Evolutionary conservation across 2,888 invertebrate species (phyloP), one percentile per base, ranked within the genome.

Genomic region (Tachystola acroxantha): DNA sequence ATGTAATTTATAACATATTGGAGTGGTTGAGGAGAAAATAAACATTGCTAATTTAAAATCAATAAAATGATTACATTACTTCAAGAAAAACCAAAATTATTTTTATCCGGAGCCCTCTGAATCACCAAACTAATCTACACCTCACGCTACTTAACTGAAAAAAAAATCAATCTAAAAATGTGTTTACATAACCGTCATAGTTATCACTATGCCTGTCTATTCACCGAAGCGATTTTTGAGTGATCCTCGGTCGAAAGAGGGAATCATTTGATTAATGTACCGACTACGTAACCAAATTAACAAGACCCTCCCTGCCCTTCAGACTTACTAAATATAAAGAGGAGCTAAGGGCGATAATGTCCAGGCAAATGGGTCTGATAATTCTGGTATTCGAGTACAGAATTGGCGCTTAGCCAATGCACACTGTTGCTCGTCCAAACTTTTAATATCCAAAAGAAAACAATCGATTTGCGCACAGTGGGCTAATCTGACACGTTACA

Each of bases 171-270:
- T 31, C 40, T 50, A 53, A 61, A 59, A 53, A 42, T 39, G 40
- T 76, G 75, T 76, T 77, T 76, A 77, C 68, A 62, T 43, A 40
- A 61, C 57, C 69, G 57, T 66, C 69, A 63, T 58, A 69, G 53
- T 67, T 65, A 73, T 74, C 76, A 64, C 66, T 67, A 63, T 55
- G 59, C 59, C 57, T 57, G 68, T 65, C 61, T 48, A 52, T 52
- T 40, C 41, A 39, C 42, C 45, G 56, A 57, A 67, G 65, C 62
- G 67, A 62, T 73, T 63, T 64, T 60, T 70, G 72, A 76, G 73
- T 71, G 76, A 74, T 74, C 58, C 62, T 55, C 61, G 38, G 28
- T 4, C n/a, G 26, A 32, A 43, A 46, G 39, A 40, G 32, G 31
- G 28, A 28, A 28, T 19, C 40, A 51, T 58, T 57, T 72, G 71